Conservation (phyloP, 2,888 invertebrate genomes). For the Eilema caniola region DNA sequence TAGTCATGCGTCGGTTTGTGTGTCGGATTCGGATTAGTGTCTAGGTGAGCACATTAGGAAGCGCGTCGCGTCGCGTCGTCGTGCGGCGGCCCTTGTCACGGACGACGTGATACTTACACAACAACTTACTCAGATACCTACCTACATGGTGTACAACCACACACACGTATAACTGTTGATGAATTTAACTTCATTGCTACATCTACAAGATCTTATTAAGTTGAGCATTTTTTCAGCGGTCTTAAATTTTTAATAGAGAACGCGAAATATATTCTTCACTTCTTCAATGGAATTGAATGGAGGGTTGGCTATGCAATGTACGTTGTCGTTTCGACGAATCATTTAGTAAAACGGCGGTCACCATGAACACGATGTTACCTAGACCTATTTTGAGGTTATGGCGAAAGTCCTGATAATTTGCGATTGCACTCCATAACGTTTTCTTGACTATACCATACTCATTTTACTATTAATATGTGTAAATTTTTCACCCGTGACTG, state of each 20-base stretch:
- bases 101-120: not conserved
- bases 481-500: not conserved
- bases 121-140: not conserved
- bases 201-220: not conserved
- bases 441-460: not conserved
- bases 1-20: not conserved
- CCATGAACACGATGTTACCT: too few species aligned
- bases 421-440: not conserved
- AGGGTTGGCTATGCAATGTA: too few species aligned
- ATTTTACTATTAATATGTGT: too few species aligned
- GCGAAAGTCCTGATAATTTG: too few species aligned
- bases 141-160: not conserved
- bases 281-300: too few species aligned
- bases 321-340: too few species aligned
- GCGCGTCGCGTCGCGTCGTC: not conserved
- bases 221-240: too few species aligned
- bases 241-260: too few species aligned
- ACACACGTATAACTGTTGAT: not conserved
- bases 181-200: not conserved
- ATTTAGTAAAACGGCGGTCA: too few species aligned
- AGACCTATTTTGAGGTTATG: too few species aligned
- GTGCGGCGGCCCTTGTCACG: not conserved
- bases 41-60: not conserved
- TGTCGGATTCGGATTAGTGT: too few species aligned
- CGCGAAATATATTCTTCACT: too few species aligned